Evolutionary conservation across 2,113 vertebrate genomes (phyloP).

Genomic region (Ciconia stormi): DNA sequence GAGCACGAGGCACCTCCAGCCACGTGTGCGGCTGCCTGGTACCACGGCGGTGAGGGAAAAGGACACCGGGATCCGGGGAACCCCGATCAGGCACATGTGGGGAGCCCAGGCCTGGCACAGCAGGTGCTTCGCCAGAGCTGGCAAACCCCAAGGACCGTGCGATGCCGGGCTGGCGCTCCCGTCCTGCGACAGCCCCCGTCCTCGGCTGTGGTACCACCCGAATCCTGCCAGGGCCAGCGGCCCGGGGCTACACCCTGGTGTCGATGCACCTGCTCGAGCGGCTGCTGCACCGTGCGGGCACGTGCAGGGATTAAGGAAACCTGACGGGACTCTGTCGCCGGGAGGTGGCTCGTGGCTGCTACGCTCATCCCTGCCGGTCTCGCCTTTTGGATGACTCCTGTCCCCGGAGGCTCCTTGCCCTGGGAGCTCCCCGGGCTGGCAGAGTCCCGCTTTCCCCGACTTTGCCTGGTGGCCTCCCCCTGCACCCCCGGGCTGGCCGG

Average conservation of each 20-base stretch:
- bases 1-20: neutral
- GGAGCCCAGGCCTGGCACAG: neutral
- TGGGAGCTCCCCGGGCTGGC: neutral
- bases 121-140: neutral
- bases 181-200: neutral
- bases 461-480: neutral
- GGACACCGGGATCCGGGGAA: neutral
- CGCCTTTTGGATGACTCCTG: neutral
- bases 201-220: neutral
- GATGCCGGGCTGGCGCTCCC: accelerated
- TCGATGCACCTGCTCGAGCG: neutral
- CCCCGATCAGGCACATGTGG: accelerated
- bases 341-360: neutral
- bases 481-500: too few relatives aligned
- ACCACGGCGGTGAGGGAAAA: neutral
- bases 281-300: accelerated
- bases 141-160: accelerated
- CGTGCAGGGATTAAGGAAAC: neutral
- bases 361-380: accelerated
- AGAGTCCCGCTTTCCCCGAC: too few relatives aligned
- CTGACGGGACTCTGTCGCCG: neutral
- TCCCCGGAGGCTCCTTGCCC: neutral
- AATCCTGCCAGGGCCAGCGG: neutral
- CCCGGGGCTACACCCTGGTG: too few relatives aligned
- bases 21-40: accelerated